A percentile compares a stretch with the other conserved stretches of the same genome.
Evolutionary conservation across 2,113 vertebrate genomes (phyloP).

Genomic region (Dasyornis broadbenti): DNA sequence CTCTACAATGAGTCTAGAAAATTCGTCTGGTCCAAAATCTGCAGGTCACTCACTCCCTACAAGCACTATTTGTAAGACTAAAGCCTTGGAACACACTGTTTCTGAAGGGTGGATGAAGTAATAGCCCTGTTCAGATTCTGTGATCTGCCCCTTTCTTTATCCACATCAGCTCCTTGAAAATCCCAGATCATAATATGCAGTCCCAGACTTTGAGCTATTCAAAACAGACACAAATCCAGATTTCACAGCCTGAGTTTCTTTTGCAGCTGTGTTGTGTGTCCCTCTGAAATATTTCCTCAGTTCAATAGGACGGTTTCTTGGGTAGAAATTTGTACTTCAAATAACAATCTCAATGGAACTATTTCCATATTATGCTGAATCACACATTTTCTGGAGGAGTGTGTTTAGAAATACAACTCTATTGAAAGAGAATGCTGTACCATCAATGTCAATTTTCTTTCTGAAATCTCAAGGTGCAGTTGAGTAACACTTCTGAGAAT

Average conservation of each 20-base stretch:
- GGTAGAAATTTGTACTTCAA: not conserved
- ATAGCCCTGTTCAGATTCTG: not conserved
- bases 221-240: not conserved
- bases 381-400: not conserved
- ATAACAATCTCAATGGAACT: not conserved
- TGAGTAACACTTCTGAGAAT: not conserved
- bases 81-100: not conserved
- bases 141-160: not conserved
- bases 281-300: not conserved
- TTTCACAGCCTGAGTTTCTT: not conserved
- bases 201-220: not conserved
- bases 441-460: not conserved
- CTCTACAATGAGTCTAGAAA: slow-evolving; percentile 9
- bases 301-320: not conserved
- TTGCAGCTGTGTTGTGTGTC: not conserved
- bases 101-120: not conserved
- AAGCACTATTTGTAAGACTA: not conserved
- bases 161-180: not conserved
- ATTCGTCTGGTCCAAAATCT: not conserved
- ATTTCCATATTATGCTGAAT: not conserved
- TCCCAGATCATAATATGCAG: accelerated
- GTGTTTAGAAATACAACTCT: not conserved
- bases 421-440: not conserved
- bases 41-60: not conserved
- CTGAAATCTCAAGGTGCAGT: not conserved